These are phyloP conservation scores for Danio kyathit DNA, from an alignment of 2,797 vertebrate genomes.

Conservation along the genomic window DNA sequence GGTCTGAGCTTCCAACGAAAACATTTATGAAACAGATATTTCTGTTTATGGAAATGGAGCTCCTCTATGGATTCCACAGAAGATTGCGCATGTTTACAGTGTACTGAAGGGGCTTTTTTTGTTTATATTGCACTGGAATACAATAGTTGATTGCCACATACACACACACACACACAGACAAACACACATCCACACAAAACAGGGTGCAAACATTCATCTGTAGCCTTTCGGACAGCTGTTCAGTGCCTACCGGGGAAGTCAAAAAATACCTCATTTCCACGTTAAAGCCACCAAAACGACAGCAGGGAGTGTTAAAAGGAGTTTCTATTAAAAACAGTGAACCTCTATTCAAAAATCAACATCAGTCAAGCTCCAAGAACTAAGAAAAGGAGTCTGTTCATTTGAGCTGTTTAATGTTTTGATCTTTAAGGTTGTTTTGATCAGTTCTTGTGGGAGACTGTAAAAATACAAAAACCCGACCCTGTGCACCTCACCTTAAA, in stretches of 20 bases:
- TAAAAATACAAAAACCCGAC: not conserved
- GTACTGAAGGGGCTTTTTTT: constrained; percentile 19
- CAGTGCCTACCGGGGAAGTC: constrained; percentile 67
- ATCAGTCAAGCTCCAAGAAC: not conserved
- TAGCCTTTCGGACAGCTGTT: constrained; percentile 46
- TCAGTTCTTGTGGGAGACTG: not conserved
- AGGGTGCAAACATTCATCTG: constrained; percentile 60
- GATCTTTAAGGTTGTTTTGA: constrained; percentile 25
- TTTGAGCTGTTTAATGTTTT: constrained; percentile 15
- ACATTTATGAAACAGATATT: not conserved
- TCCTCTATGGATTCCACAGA: constrained; percentile 38
- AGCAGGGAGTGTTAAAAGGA: constrained; percentile 9
- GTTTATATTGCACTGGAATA: constrained; percentile 45
- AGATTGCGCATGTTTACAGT: constrained; percentile 56
- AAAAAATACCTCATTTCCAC: not conserved
- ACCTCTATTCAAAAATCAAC: not conserved
- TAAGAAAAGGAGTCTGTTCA: constrained; percentile 5
- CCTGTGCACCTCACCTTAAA: not conserved
- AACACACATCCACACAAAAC: constrained; percentile 46
- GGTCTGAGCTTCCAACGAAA: not conserved
- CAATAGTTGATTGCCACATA: constrained; percentile 30
- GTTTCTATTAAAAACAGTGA: not conserved
- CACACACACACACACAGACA: constrained; percentile 34
- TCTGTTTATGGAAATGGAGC: not conserved
- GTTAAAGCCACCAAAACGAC: not conserved